These are phyloP conservation scores for Brachionus asplanchnoidis DNA, from an alignment of 1,140 invertebrate genomes.

Conservation along the genomic window DNA sequence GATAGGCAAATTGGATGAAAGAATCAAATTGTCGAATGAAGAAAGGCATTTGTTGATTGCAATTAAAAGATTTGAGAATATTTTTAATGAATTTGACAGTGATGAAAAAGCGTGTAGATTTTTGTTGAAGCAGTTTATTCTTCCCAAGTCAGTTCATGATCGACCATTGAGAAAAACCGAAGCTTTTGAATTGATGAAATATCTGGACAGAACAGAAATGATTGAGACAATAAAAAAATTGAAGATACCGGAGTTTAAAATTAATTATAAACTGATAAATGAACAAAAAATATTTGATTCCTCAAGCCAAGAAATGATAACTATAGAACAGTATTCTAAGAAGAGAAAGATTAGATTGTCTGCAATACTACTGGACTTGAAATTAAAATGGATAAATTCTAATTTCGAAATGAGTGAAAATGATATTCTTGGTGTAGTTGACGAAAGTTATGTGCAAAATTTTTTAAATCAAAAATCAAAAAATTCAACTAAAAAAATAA, in stretches of 20 bases:
- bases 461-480: background rate
- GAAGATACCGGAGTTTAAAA: background rate
- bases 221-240: background rate
- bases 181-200: slow-evolving; percentile 28
- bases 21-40: slow-evolving; percentile 22
- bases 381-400: slow-evolving; percentile 32
- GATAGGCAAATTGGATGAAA: slow-evolving; percentile 3
- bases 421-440: background rate
- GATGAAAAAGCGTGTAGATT: background rate
- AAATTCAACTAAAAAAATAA: background rate
- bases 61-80: background rate
- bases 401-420: background rate
- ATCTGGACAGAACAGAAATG: background rate
- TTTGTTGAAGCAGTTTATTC: background rate
- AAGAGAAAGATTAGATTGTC: background rate
- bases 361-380: background rate
- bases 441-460: background rate
- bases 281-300: background rate
- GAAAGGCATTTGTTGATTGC: slow-evolving; percentile 9
- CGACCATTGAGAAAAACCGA: background rate
- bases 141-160: background rate
- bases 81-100: background rate
- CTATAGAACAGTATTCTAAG: background rate
- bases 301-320: background rate
- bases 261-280: background rate